phyloP scores from a whole-genome alignment of 2,888 invertebrate species.

The Acrobasis repandana region DNA sequence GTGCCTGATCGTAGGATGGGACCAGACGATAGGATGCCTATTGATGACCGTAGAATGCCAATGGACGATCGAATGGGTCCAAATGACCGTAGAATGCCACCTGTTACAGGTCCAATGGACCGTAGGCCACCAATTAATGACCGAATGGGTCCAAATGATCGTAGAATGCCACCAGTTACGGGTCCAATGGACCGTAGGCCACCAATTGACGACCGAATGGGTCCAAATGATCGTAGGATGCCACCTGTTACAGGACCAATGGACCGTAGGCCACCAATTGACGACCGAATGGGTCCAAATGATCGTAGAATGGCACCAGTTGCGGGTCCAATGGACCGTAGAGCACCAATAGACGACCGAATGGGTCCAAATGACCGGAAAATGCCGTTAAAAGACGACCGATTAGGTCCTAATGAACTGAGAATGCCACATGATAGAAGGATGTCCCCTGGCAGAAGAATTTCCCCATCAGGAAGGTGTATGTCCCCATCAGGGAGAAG shows the following conservation, averaged over 20 bases:
- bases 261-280: conserved; percentile 27
- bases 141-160: conserved; percentile 1
- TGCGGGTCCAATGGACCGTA: conserved; percentile 24
- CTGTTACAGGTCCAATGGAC: no score
- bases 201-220: not conserved
- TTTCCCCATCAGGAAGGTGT: conserved; percentile 23
- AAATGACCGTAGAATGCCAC: conserved; percentile 9
- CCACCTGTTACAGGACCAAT: no score
- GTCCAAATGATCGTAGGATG: not conserved
- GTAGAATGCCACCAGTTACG: conserved; percentile 21
- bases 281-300: conserved; percentile 27
- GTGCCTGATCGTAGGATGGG: conserved; percentile 29
- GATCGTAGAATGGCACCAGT: conserved; percentile 1
- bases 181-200: conserved; percentile 14
- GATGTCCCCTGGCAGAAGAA: conserved; percentile 24
- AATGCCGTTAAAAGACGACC: not conserved
- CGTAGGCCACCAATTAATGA: not conserved
- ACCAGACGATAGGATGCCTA: not conserved
- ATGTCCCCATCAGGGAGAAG: conserved; percentile 16
- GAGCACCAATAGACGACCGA: not conserved
- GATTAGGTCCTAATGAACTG: not conserved
- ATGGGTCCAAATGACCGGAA: no score
- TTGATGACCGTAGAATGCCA: conserved; percentile 16
- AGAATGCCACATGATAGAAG: not conserved
- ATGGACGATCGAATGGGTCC: conserved; percentile 33